Evolutionary conservation across 2,113 vertebrate genomes (phyloP).

Genomic region (Anguilla japonica): DNA sequence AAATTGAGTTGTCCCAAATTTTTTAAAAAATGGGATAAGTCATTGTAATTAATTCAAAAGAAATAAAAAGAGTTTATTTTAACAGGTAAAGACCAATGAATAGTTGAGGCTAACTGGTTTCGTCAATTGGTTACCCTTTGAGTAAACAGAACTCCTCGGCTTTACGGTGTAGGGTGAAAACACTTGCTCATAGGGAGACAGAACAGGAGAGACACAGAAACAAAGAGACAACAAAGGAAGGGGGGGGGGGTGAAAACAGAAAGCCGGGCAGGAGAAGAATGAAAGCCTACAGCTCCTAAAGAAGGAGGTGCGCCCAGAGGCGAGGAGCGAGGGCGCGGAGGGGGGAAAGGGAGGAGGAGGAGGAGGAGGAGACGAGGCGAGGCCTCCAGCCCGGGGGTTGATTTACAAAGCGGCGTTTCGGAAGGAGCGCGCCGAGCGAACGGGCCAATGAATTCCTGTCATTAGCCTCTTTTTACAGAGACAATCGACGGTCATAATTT

Average conservation of each 20-base stretch:
- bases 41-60: too few relatives aligned
- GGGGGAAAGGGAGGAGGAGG: neutral
- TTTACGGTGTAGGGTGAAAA: too few relatives aligned
- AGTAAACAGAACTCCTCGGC: too few relatives aligned
- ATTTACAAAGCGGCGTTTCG: conserved; percentile 29
- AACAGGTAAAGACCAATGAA: too few relatives aligned
- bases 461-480: conserved; percentile 60
- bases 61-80: too few relatives aligned
- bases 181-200: neutral
- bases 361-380: neutral
- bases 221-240: neutral
- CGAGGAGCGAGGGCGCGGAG: neutral
- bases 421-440: conserved; percentile 5
- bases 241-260: too few relatives aligned
- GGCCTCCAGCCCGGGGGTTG: neutral
- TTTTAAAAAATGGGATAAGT: too few relatives aligned
- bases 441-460: conserved; percentile 48
- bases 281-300: neutral
- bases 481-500: conserved; percentile 53
- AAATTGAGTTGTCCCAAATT: too few relatives aligned
- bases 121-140: too few relatives aligned
- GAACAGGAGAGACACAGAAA: neutral
- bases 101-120: too few relatives aligned
- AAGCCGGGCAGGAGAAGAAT: neutral
- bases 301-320: neutral